These are phyloP conservation scores for Acanthoscelides obtectus DNA, from an alignment of 2,888 invertebrate species.

Conservation along the genomic window DNA sequence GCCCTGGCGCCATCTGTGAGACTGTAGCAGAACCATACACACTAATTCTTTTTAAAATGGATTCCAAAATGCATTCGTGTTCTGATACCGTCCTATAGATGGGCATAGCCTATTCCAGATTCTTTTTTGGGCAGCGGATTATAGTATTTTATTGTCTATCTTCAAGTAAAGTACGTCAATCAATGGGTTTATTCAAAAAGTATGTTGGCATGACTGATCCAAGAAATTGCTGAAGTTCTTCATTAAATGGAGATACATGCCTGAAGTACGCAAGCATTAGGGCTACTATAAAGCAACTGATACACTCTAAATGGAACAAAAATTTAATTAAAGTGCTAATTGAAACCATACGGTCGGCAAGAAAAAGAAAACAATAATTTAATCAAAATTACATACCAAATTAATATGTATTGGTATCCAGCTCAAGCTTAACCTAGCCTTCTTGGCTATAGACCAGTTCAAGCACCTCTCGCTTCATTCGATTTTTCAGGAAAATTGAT, in stretches of 20 bases:
- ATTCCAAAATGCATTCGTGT: too few relatives aligned
- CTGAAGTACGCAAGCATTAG: background rate
- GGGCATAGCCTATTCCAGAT: too few relatives aligned
- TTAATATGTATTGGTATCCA: slow-evolving; percentile 18
- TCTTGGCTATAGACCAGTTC: slow-evolving; percentile 24
- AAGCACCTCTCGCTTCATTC: slow-evolving; percentile 14
- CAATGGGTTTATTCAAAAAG: too few relatives aligned
- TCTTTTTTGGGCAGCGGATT: too few relatives aligned
- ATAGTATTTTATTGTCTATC: too few relatives aligned
- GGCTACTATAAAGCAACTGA: background rate
- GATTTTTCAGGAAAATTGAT: slow-evolving; percentile 23
- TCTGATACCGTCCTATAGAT: too few relatives aligned
- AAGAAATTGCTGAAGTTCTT: background rate
- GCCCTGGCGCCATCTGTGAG: too few relatives aligned
- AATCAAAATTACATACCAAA: slow-evolving; percentile 20
- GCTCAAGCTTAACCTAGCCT: slow-evolving; percentile 3
- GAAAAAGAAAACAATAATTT: slow-evolving; percentile 9
- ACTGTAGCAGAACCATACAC: too few relatives aligned
- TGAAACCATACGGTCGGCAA: slow-evolving; percentile 1
- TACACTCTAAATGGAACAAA: background rate
- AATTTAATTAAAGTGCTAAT: slow-evolving; percentile 1
- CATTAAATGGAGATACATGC: background rate
- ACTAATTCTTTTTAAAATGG: too few relatives aligned
- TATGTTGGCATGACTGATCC: too few relatives aligned
- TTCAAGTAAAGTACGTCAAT: too few relatives aligned